Base-by-base conservation (phyloP, 2,797 vertebrate genomes). In the Pagetopsis macropterus region DNA sequence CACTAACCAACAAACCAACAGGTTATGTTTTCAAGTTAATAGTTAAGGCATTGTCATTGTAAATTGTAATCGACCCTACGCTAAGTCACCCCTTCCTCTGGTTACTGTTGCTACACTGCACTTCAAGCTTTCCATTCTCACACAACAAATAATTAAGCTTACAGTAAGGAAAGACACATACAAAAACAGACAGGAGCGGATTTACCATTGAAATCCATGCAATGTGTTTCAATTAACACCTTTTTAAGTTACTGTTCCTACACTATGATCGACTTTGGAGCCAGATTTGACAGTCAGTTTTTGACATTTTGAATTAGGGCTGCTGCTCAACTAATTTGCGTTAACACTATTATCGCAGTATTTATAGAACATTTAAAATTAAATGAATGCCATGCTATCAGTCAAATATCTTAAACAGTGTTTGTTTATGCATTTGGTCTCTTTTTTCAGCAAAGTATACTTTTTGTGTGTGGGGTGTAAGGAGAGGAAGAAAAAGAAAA, bases 171-270 rank as follows among this genome's bases (percentile, higher is more conserved):
- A 9, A 37, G 33, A 7, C 6, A 37, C 37, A 37, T 27, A 27
- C 27, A 37, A 37, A 37, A 5, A 27, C 27, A 27, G 27, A 27
- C 5, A 31, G 27, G 65, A 43, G 21, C 37, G 57, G 23, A 55
- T 61, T 62, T 23, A 64, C 48, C 14, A 46, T 63, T 9, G 3
- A 27, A 56, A 76, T 66, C 59, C 21, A 56, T 51, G 72, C 9
- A 14, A 43, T 51, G 5, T 31, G 17, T 59, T 59, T 9, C 15
- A 2, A 46, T 46, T 9, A 17, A 61, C 43, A n/a, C 1, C 59
- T 10, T 31, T 15, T 33, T 12, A 10, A 54, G 13, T 16, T 54
- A 23, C 4, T 13, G 14, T 15, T 27, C 23, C 51, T 4, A 9
- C 14, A 14, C 7, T 16, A 41, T 58, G n/a, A 58, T 14, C 1